These are phyloP conservation scores for Mycetomoellerius zeteki DNA, from an alignment of 1,140 invertebrate species.

Conservation along the genomic window DNA sequence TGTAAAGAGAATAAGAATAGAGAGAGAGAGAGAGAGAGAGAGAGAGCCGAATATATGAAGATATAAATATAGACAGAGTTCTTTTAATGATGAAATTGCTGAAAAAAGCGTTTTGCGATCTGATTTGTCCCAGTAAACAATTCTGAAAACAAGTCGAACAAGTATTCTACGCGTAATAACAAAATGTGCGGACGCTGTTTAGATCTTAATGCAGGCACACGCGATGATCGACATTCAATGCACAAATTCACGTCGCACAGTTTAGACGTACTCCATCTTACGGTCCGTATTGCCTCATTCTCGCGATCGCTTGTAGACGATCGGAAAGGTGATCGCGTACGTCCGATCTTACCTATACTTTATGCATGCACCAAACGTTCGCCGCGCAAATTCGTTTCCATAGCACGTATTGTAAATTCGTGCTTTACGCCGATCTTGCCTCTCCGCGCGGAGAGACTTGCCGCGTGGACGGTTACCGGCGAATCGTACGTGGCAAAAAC, in stretches of 20 bases:
- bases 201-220: conserved; percentile 43
- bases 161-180: neutral
- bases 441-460: conserved; percentile 46
- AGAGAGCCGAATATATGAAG: neutral
- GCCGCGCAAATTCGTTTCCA: conserved; percentile 68
- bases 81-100: neutral
- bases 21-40: too few relatives aligned
- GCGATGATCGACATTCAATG: conserved; percentile 39
- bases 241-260: conserved; percentile 42
- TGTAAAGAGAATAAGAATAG: neutral
- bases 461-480: conserved; percentile 60
- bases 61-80: neutral
- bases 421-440: conserved; percentile 66
- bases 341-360: conserved; percentile 47
- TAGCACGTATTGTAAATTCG: conserved; percentile 72
- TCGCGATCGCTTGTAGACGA: conserved; percentile 32
- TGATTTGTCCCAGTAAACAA: neutral
- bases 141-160: neutral
- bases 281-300: conserved; percentile 5
- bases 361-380: conserved; percentile 50
- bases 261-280: conserved; percentile 7
- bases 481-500: conserved; percentile 67
- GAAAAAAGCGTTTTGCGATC: neutral
- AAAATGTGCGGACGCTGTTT: neutral
- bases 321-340: conserved; percentile 50